Evolutionary conservation across 1,140 invertebrate species (phyloP), one percentile per base, ranked within the genome.

Genomic region (Drosophila arizonae): DNA sequence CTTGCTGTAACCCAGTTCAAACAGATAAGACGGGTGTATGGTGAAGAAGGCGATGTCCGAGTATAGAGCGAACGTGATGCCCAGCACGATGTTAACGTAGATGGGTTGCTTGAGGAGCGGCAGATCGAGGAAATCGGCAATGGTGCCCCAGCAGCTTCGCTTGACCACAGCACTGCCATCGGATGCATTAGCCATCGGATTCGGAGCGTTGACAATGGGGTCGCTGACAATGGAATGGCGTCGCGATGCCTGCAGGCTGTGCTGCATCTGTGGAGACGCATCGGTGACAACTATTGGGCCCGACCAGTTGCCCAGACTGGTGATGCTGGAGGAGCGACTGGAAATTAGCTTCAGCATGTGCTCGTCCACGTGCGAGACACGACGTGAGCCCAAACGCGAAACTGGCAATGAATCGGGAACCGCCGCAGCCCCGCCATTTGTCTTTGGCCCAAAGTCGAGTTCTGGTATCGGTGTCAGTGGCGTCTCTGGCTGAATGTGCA

Each of bases 21-120:
- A 93, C 6, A 94, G 79, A 68, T 93, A 93, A 9, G 93, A 70
- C 0, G 93, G 93, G 55, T 93, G 93, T 55, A 94, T 60, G 10
- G 93, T 93, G 71, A 95, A 95, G 92, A 94, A 95, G 9, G 94
- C 94, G 3, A 93, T 94, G 61, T 93, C 95, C 6, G 93, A 92
- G 62, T 94, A 94, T 36, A 94, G 92, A 13, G 93, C 92, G 45
- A 93, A 90, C 3, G 93, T 91, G 68, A 94, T 92, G 39, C 94
- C 94, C 52, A 94, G 81, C 55, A 94, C 92, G 8, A 94, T 94
- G 72, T 94, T 95, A 3, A 94, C 92, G 62, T 94, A 95, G 2
- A 93, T 91, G 13, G 91, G 85, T 69, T 94, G 92, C 89, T 94
- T 93, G 9, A 95, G 75, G 4, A 95, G 87, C 9, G 94, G 93